Evolutionary conservation across 2,797 vertebrate genomes (phyloP).

Genomic region (Antennarius maculatus): DNA sequence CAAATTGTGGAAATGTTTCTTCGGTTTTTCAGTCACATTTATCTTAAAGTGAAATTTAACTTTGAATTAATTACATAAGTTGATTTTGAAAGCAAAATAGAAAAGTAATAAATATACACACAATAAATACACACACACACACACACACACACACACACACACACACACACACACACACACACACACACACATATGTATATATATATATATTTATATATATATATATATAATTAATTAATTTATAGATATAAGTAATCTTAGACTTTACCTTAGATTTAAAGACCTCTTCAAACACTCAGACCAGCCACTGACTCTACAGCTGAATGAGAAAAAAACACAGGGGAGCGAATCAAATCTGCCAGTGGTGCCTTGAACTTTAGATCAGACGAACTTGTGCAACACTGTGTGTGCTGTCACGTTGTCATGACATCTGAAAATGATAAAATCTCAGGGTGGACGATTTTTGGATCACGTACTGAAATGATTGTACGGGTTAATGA

Average conservation of each 20-base stretch:
- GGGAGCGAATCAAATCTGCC: constrained; percentile 5
- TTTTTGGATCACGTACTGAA: constrained; percentile 38
- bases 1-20: background rate
- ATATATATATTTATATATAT: too few relatives aligned
- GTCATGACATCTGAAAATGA: constrained; percentile 57
- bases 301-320: constrained; percentile 3
- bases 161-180: too few relatives aligned
- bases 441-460: constrained; percentile 39
- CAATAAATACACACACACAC: too few relatives aligned
- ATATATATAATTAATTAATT: too few relatives aligned
- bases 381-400: constrained; percentile 68
- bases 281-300: constrained; percentile 18
- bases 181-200: too few relatives aligned
- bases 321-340: constrained; percentile 35
- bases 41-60: background rate
- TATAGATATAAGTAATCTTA: background rate
- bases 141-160: too few relatives aligned
- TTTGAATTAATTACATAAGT: background rate
- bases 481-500: constrained; percentile 71
- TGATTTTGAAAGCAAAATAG: background rate
- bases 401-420: constrained; percentile 61
- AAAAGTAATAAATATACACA: background rate
- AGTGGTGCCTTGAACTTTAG: constrained; percentile 73
- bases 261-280: constrained; percentile 46
- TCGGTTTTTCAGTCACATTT: too few relatives aligned